Evolutionary conservation across 2,888 invertebrate genomes (phyloP), one percentile per base, ranked within the genome.

Genomic region (Timema podura): DNA sequence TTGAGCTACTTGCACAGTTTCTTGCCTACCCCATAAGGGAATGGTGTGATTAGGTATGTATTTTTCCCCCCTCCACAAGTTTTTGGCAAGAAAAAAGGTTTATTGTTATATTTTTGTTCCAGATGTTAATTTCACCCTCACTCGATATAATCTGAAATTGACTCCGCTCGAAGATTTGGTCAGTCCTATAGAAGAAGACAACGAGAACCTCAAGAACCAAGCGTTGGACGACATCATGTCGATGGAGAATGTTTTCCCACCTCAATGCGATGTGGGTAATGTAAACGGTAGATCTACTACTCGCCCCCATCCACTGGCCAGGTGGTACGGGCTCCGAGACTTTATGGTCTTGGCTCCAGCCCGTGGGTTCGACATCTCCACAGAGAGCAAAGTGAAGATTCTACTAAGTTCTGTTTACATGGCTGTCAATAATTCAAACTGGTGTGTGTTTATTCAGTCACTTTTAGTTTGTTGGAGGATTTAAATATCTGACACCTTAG

Each of bases 301-400:
- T 71, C 83, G 85, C 0, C 78, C 83, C 61, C 87, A 87, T 77
- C 86, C 86, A 68, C 82, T 93, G 64, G 88, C 88, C 7, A 83
- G 84, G 68, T 91, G 91, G 86, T 96, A 91, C 81, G 95, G 95
- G 0, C 79, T 96, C 16, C 87, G 91, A 73, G 89, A 94, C 76
- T 97, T 93, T 81, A 82, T 96, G 47, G 87, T 95, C 73, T 80
- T 97, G 44, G 85, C 86, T 73, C 90, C 94, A 5, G 83, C 84
- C 9, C 83, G 83, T 68, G 85, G 85, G 64, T 80, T 81, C 16
- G 81, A 82, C 49, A 83, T 91, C 67, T 83, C 84, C 2, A 76
- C 77, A 45, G 91, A 91, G 76, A 90, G 89, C 75, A 85, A 89
- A 78, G 88, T 91, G 65, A 93, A 93, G 82, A 84, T 93, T 73